Evolutionary conservation across 1,140 invertebrate genomes (phyloP), one percentile per base, ranked within the genome.

Genomic region (Drosophila suzukii): DNA sequence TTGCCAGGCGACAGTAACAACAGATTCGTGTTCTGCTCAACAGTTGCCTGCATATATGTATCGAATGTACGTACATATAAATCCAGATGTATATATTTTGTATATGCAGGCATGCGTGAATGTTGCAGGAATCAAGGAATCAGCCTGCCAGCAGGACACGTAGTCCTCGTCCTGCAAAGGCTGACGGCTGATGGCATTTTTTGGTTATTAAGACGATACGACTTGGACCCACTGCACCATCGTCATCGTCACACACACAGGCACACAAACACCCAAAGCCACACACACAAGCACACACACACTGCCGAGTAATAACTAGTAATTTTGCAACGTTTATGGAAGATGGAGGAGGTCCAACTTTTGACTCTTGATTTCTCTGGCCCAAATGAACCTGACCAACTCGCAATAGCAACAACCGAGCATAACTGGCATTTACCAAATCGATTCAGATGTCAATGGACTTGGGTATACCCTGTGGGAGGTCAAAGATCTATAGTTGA

Each of bases 161-260:
- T 60, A 60, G 41, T 63, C 41, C 47, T 60, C 44, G 62, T 54
- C 20, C 39, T 49, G 71, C 38, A 11, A 57, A 51, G 27, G 5
- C 60, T 75, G 72, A 75, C 36, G 76, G 63, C 72, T 88, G 83
- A 86, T 88, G 85, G 71, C 71, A 83, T 89, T 88, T 89, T 82
- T 88, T 83, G 83, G 84, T 88, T 88, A 88, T 88, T 88, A 88
- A 88, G 83, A 83, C 84, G 77, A 78, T 88, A 88, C 58, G 75
- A 59, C 70, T 66, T 50, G 57, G 54, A 54, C 24, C 36, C 54
- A 61, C 49, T 65, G 75, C 50, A 54, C 38, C 65, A 20, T 20
- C 20, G 72, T 78, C 78, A 61, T 71, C 79, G 50, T 46, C 78
- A 81, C 65, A 73, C 60, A 43, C 46, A 55, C 36, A 58, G 58